Evolutionary conservation across 1,140 invertebrate species (phyloP).

Genomic region (Panagrolaimus sp.): DNA sequence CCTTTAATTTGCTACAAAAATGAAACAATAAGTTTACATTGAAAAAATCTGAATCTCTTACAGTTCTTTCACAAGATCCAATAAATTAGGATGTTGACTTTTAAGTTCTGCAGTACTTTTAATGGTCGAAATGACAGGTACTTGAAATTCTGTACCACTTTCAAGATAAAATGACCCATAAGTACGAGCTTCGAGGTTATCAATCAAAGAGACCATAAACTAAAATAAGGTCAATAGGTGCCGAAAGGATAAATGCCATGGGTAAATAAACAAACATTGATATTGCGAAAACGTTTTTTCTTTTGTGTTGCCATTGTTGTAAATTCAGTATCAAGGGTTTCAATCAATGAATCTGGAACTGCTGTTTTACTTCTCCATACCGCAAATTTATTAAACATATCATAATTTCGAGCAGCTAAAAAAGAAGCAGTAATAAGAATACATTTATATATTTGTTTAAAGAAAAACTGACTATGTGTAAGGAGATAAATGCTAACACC

Average conservation of each 20-base stretch:
- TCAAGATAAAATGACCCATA: slow-evolving; percentile 14
- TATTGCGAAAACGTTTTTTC: slow-evolving; percentile 2
- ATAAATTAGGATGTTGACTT: slow-evolving; percentile 26
- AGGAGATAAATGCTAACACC: background rate
- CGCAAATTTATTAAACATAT: background rate
- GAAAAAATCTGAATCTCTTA: background rate
- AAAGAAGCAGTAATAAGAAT: background rate
- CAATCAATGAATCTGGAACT: background rate
- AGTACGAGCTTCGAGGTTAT: slow-evolving; percentile 13
- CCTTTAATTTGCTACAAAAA: slow-evolving; percentile 19
- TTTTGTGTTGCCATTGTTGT: background rate
- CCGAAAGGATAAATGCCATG: background rate
- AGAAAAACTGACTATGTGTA: background rate
- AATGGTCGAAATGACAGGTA: slow-evolving; percentile 17
- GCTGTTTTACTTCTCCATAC: background rate
- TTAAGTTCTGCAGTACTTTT: slow-evolving; percentile 18
- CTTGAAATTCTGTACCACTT: slow-evolving; percentile 7
- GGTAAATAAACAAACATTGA: slow-evolving; percentile 5
- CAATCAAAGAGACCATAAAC: background rate
- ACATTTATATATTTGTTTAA: background rate
- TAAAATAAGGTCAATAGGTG: background rate
- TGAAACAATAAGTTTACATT: background rate
- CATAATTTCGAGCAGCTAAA: background rate
- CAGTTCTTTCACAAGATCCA: slow-evolving; percentile 20
- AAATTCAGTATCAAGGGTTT: background rate